Base-by-base conservation (phyloP, 2,797 vertebrate genomes). In the Threskiornis aethiopicus region DNA sequence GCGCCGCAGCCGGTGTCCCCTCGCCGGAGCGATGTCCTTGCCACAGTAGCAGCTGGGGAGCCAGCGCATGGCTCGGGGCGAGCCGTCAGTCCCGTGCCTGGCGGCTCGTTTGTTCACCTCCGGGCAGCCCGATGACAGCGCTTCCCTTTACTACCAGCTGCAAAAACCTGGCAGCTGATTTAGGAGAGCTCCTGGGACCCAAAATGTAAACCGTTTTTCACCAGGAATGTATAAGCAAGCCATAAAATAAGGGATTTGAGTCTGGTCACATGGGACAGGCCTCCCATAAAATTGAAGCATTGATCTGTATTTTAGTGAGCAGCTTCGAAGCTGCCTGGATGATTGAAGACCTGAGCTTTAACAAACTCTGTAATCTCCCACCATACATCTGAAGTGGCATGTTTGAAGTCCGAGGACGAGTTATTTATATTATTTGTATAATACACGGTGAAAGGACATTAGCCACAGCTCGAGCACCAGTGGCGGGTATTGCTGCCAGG, bases 191-290 rank as follows among this genome's bases (percentile, higher is more conserved):
- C 98, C 98, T 96, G 85, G 98, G 97, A 97, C 96, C 96, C 97
- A 98, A 99, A 99, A 99, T 99, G 99, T 99, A 99, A 99, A 99
- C 99, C 98, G 97, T 98, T 98, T 98, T 98, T 98, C 98, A 98
- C 98, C 98, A 99, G 98, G 99, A 99, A 99, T 99, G 99, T 98
- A 98, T 99, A 99, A 99, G 99, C 99, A 99, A 99, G 98, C 98
- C 98, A 98, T 99, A 99, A 99, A 99, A 99, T 98, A 98, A 98
- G 97, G 98, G 99, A 98, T 99, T 98, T 98, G 98, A 97, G 97
- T 97, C 95, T 97, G 98, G 98, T 99, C 98, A 98, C 97, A 97
- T 97, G 98, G 98, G 98, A 98, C 97, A 96, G 98, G 98, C 98
- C 97, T 93, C 98, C 98, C 98, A 98, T 99, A 98, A 99, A 99